These are phyloP conservation scores for Chloroceryle inda DNA, from an alignment of 2,797 vertebrate species.

Conservation along the genomic window DNA sequence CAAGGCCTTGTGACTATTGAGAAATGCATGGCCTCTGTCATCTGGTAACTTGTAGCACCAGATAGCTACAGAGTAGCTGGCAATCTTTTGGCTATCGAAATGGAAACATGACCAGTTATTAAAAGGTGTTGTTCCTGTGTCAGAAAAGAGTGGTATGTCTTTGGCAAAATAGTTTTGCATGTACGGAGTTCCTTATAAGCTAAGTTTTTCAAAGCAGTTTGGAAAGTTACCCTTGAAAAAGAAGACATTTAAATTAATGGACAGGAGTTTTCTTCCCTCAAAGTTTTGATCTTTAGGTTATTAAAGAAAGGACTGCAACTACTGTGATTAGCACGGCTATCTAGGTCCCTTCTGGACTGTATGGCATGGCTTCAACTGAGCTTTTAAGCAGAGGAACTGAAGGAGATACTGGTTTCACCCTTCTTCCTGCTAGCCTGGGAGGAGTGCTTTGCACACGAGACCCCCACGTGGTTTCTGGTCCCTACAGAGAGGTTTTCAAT, in stretches of 20 bases:
- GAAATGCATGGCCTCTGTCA: not conserved
- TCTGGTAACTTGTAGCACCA: not conserved
- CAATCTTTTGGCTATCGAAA: not conserved
- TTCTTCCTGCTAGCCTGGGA: not conserved
- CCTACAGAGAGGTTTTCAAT: not conserved
- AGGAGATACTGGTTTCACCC: not conserved
- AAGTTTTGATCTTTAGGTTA: not conserved
- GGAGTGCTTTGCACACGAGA: not conserved
- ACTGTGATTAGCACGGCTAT: not conserved
- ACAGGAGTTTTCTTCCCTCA: not conserved
- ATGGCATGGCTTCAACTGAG: not conserved
- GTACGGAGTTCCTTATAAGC: not conserved
- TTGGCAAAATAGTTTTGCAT: not conserved
- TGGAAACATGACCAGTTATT: not conserved
- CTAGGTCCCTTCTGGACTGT: not conserved
- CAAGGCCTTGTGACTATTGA: not conserved
- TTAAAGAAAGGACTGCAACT: not conserved
- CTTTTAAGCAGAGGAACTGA: not conserved
- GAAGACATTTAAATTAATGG: not conserved
- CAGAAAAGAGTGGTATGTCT: not conserved
- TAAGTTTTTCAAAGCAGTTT: not conserved
- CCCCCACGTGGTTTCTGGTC: fast-evolving
- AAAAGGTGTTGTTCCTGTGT: fast-evolving
- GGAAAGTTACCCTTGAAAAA: not conserved
- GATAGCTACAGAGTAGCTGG: not conserved